Conservation (phyloP, 2,113 vertebrate genomes). For the Rhombomys opimus region DNA sequence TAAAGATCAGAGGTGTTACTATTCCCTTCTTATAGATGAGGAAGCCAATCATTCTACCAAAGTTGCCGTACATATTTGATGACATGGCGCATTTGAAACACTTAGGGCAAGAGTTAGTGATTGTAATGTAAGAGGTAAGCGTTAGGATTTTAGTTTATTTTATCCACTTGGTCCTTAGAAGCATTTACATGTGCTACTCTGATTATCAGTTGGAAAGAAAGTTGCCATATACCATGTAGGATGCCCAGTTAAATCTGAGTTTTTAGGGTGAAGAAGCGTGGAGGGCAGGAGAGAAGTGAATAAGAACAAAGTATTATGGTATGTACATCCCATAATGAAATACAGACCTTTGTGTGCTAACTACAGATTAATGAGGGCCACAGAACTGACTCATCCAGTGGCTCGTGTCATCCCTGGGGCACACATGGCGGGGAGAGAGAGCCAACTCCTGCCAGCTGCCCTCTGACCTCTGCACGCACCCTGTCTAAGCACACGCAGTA, state of each 20-base stretch:
- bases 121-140: slow-evolving; percentile 13
- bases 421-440: neutral
- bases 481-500: neutral
- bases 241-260: slow-evolving; percentile 31
- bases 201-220: neutral
- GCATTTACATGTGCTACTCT: neutral
- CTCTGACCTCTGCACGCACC: neutral
- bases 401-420: neutral
- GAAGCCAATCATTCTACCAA: neutral
- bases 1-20: neutral
- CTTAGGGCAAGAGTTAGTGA: neutral
- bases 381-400: neutral
- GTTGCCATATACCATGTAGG: neutral
- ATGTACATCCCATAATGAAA: neutral
- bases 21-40: neutral
- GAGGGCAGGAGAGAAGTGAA: neutral
- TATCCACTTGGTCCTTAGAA: neutral
- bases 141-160: slow-evolving; percentile 4
- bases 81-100: neutral
- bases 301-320: neutral
- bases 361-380: neutral
- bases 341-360: neutral
- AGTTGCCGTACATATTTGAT: neutral
- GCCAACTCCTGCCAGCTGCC: neutral
- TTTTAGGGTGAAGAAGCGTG: neutral